A percentile compares a stretch with the other conserved stretches of the same genome.
These are phyloP conservation scores for Limonius californicus DNA, from an alignment of 1,140 invertebrate genomes.

Conservation along the genomic window DNA sequence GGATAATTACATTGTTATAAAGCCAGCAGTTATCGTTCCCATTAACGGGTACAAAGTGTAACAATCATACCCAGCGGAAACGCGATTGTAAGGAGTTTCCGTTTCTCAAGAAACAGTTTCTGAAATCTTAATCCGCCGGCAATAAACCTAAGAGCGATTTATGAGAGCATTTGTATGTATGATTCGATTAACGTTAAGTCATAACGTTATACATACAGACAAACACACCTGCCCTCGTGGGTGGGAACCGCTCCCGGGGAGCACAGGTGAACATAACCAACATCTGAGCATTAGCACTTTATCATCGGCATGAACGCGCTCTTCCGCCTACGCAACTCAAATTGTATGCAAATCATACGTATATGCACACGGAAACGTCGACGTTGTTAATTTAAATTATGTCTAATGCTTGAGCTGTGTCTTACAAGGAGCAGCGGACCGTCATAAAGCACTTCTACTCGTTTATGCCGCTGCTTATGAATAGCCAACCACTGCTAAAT, in stretches of 20 bases:
- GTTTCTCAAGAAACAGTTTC: slow-evolving; percentile 13
- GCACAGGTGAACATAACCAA: slow-evolving; percentile 23
- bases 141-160: slow-evolving; percentile 5
- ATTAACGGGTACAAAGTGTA: slow-evolving; percentile 5
- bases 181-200: slow-evolving; percentile 2
- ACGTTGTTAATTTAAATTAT: slow-evolving; percentile 27
- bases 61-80: slow-evolving; percentile 19
- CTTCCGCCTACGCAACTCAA: slow-evolving; percentile 26
- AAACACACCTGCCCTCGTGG: slow-evolving; percentile 15
- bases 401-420: slow-evolving; percentile 30
- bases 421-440: slow-evolving; percentile 26
- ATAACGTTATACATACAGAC: not conserved
- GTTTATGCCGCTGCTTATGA: slow-evolving; percentile 5
- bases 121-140: not conserved
- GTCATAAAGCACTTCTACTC: slow-evolving; percentile 13
- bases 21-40: slow-evolving; percentile 17
- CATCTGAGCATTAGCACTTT: slow-evolving; percentile 20
- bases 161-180: not conserved
- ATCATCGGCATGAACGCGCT: slow-evolving; percentile 21
- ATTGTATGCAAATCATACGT: slow-evolving; percentile 30
- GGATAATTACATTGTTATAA: slow-evolving; percentile 21
- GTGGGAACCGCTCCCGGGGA: slow-evolving; percentile 23
- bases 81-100: slow-evolving; percentile 25
- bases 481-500: slow-evolving; percentile 17
- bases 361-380: slow-evolving; percentile 30